Conservation (phyloP, 2,888 invertebrate genomes). For the Tipula helvola region DNA sequence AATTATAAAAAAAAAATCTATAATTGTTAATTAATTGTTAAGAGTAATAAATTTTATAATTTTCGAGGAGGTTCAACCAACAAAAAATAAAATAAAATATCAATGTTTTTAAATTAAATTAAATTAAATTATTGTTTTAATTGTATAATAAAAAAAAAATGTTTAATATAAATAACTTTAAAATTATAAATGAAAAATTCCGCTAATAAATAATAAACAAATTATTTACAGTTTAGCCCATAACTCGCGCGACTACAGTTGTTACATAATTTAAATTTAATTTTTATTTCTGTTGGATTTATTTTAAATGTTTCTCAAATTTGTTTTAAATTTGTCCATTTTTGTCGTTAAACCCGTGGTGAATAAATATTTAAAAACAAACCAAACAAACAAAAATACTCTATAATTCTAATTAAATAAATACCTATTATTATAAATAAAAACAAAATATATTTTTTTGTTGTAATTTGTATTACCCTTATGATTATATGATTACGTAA, state of each 20-base stretch:
- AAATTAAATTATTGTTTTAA: constrained; percentile 8
- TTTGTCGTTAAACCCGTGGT: not conserved
- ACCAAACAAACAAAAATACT: not conserved
- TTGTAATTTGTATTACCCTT: not conserved
- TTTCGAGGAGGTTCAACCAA: not conserved
- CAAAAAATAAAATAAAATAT: not conserved
- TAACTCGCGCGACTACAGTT: not conserved
- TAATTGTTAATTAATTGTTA: constrained; percentile 10
- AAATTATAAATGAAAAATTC: not conserved
- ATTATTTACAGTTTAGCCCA: not conserved
- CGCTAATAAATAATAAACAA: not conserved
- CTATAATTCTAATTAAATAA: not conserved
- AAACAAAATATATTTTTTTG: not conserved
- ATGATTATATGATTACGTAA: not conserved
- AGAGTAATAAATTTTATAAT: not conserved
- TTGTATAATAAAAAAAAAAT: not conserved
- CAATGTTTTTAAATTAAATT: not conserved
- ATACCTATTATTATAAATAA: not conserved
- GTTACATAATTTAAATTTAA: not conserved
- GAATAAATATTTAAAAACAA: not conserved
- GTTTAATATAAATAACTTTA: not conserved
- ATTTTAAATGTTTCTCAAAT: not conserved
- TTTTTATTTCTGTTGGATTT: not conserved
- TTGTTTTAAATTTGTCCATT: not conserved
- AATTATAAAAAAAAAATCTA: not conserved